Base-by-base conservation (phyloP, 92 coral and sea anemone genomes). In the Siderastrea radians region DNA sequence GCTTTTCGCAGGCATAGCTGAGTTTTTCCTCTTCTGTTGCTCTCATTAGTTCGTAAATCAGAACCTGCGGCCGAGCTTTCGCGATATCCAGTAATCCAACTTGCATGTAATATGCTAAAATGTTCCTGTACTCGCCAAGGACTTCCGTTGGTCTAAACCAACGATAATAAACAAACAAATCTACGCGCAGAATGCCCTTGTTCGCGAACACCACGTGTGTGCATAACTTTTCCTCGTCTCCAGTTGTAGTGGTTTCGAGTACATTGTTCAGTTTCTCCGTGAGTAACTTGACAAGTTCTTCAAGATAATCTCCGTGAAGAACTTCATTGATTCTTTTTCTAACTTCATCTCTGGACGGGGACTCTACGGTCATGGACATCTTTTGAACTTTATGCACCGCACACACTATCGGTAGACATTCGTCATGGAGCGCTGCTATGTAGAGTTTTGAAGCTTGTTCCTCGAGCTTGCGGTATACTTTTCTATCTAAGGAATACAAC, bases 361-460 rank as follows among this genome's bases (percentile, higher is more conserved):
- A 49, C 3, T 63, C 84, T 48, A 66, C 58, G 9, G 49, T 63
- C 12, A 79, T 6, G 2, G n/a, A 10, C 4, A 64, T 9, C 54
- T 2, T 26, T 16, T 79, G 84, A 12, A 26, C 65, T 26, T 65
- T 64, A 3, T 65, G 54, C 63, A 64, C 84, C 7, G 84, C 84
- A 64, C 84, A 79, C 43, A 79, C 84, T 47, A 64, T 79, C 60
- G 84, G 74, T 47, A 79, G 1, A 49, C 84, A 79, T 52, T 79
- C 74, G 62, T 79, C 84, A 65, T 79, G 1, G 7, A 65, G 84
- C 5, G 84, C 74, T 2, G 45, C 16, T 65, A 79, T 17, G 48
- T 79, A 51, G 48, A 79, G 72, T 79, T 49, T 79, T 10, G 84
- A 65, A 10, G 72, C 49, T 49, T 79, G 74, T 38, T 63, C 72